Evolutionary conservation across 2,888 invertebrate genomes (phyloP), one percentile per base, ranked within the genome.

Genomic region (Melitaea athalia): DNA sequence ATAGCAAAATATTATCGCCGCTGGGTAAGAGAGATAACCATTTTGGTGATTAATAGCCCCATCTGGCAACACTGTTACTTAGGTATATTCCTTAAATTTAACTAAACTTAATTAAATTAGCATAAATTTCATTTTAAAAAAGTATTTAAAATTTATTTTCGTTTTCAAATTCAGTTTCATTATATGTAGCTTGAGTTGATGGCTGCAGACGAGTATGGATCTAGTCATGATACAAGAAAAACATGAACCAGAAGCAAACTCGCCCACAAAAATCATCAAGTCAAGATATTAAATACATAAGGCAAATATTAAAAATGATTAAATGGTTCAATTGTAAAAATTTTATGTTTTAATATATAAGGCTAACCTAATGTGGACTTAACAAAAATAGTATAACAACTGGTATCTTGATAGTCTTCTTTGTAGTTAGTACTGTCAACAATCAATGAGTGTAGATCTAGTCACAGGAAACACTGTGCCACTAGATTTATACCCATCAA

Each of bases 381-480:
- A 38, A 3, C 38, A 38, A 45, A 43, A 45, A 45, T 14, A 14
- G 8, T 11, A 14, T 45, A 45, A 11, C 4, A 45, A 45, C 5
- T 11, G 5, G 5, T 5, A 45, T n/a, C 17, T 65, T 55, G 61
- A 38, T 61, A 53, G 24, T 67, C 50, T 38, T 61, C 59, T 63
- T 68, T 68, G 64, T 59, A 63, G 79, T 74, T 78, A 76, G 78
- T 76, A 85, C 87, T 86, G 75, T 80, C 81, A 82, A 89, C 89
- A 92, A 89, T 96, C 95, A 96, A 96, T 96, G 96, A 96, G 96
- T 96, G 96, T 96, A 96, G 96, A 96, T 96, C 96, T 96, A 96
- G 96, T 96, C 96, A 96, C 96, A 95, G 87, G 74, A 85, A 80
- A 72, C 79, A 94, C 94, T 94, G 95, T 90, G 93, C 60, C 88